These are phyloP conservation scores for Fukomys damarensis DNA, from an alignment of 2,113 vertebrate genomes.

Conservation along the genomic window DNA sequence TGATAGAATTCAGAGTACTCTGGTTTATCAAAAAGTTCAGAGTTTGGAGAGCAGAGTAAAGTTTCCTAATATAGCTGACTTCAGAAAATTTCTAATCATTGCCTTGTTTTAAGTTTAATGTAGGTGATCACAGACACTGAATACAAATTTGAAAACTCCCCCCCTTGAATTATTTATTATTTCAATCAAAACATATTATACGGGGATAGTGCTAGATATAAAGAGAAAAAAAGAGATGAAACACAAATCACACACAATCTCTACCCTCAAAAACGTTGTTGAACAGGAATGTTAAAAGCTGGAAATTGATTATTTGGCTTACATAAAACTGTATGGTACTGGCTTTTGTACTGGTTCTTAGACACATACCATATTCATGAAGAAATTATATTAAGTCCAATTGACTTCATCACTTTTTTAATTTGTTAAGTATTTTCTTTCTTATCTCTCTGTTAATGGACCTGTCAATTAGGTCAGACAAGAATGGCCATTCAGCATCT, in stretches of 20 bases:
- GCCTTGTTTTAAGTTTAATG: slow-evolving; percentile 26
- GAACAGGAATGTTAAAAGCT: not conserved
- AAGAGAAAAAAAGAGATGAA: not conserved
- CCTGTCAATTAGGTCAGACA: not conserved
- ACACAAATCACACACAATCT: not conserved
- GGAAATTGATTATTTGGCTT: not conserved
- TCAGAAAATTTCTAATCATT: not conserved
- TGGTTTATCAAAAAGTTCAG: not conserved
- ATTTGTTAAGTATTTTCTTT: not conserved
- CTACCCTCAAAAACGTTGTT: not conserved
- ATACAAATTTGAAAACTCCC: not conserved
- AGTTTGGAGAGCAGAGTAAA: not conserved
- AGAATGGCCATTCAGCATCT: not conserved
- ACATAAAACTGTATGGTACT: not conserved
- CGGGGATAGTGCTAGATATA: not conserved
- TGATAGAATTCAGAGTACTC: not conserved
- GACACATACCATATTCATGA: not conserved
- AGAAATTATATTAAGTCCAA: not conserved
- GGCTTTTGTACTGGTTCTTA: not conserved
- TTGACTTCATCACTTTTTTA: not conserved
- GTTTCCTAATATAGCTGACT: not conserved
- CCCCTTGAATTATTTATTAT: not conserved
- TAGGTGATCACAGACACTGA: not conserved
- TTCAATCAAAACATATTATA: not conserved
- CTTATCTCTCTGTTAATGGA: slow-evolving; percentile 28